Evolutionary conservation across 2,113 vertebrate genomes (phyloP).

Genomic region (Campylomormyrus numenius): DNA sequence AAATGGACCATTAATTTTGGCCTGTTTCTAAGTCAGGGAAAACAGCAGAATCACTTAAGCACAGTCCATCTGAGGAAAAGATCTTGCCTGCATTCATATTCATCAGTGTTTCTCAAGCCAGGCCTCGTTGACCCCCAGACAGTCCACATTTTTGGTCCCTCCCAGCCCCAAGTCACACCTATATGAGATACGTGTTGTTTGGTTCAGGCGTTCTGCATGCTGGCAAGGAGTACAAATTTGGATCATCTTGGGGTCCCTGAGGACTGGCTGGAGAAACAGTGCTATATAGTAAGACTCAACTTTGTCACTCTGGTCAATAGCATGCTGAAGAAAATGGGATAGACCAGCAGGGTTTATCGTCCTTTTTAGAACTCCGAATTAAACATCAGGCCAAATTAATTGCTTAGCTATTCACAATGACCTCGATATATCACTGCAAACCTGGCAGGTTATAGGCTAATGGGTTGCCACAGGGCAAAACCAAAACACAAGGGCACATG

Average conservation of each 20-base stretch:
- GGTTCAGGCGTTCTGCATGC: not conserved
- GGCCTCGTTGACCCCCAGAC: not conserved
- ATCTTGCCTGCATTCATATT: not conserved
- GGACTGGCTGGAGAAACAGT: not conserved
- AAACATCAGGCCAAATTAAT: not conserved
- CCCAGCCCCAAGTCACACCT: not conserved
- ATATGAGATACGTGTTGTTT: not conserved
- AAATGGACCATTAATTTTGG: not conserved
- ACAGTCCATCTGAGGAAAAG: not conserved
- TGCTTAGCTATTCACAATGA: not conserved
- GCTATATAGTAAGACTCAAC: not conserved
- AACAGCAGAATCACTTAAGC: not conserved
- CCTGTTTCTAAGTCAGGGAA: not conserved
- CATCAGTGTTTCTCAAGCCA: not conserved
- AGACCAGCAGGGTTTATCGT: not conserved
- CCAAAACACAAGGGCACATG: not conserved
- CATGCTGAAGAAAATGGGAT: not conserved
- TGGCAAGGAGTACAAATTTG: not conserved
- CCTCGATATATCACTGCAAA: not conserved
- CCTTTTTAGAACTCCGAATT: not conserved
- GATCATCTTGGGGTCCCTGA: not conserved
- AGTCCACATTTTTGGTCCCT: not conserved
- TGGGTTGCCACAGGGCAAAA: not conserved
- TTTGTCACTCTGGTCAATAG: not conserved
- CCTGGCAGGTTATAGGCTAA: not conserved